Evolutionary conservation across 1,140 invertebrate species (phyloP), one percentile per base, ranked within the genome.

Genomic region (Battus philenor): DNA sequence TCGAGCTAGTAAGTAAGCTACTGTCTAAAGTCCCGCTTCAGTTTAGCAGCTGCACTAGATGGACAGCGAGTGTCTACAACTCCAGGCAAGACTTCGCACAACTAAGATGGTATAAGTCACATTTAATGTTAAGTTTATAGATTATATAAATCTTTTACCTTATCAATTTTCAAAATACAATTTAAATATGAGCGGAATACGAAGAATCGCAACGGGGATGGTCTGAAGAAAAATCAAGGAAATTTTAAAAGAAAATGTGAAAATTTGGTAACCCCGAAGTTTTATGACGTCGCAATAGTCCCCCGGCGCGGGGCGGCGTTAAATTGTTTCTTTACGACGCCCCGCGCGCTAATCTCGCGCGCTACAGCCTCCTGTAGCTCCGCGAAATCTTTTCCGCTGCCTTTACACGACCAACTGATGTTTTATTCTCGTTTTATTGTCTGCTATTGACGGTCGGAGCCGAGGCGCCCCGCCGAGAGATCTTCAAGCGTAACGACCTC

Each of bases 321-420:
- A 84, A 82, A 84, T 84, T 84, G 80, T 84, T 84, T 84, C 77
- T 81, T 81, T 81, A 84, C 72, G 61, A 64, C 77, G 49, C 76
- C 66, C 71, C 59, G 51, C 54, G 65, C 61, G 72, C 70, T 84
- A 81, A 84, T 81, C 77, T 77, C 61, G 46, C 43, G 34, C 29
- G 41, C 46, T 54, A 51, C 55, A 59, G 48, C 44, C 34, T 48
- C 20, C 24, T 44, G 47, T 62, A 59, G 9, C 45, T 48, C 46
- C 41, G 54, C 43, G 57, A 54, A 70, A 60, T 68, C 59, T 59
- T 65, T 64, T 59, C 61, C 60, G 32, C 51, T 54, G 39, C 36
- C 59, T 65, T 51, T 44, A 44, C 47, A 60, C 66, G 66, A 69
- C 75, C 77, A 81, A 76, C 65, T 73, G 74, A 73, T 78, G 74